Percentiles rank a stretch among this genome's conserved stretches.
Conservation (phyloP, 2,797 vertebrate species). For the Myioborus miniatus region DNA sequence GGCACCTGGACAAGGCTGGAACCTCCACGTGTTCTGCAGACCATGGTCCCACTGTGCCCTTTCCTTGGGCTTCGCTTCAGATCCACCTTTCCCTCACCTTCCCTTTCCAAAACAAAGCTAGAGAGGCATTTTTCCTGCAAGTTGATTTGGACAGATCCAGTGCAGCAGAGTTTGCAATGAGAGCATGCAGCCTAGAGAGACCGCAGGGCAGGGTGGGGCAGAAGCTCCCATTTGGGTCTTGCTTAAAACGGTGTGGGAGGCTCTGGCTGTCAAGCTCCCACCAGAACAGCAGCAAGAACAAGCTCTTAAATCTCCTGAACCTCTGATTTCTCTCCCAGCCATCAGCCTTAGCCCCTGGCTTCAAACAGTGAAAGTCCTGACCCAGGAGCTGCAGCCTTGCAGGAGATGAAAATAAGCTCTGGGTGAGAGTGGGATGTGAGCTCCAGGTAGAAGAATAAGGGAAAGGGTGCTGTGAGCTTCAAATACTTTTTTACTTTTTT, state of each 20-base stretch:
- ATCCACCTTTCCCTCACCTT: not conserved
- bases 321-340: not conserved
- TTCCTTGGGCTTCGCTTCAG: not conserved
- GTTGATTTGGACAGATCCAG: not conserved
- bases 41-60: rapidly evolving
- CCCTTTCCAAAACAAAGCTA: not conserved
- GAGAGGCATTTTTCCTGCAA: not conserved
- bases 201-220: not conserved
- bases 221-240: not conserved
- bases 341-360: not conserved
- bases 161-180: not conserved
- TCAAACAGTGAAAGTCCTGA: not conserved
- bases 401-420: not conserved
- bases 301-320: not conserved
- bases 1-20: not conserved
- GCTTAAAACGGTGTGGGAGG: not conserved
- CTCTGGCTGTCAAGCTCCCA: not conserved
- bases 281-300: not conserved
- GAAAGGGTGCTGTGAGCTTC: not conserved
- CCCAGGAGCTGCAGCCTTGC: not conserved
- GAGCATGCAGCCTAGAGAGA: not conserved
- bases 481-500: not conserved
- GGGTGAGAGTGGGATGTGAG: not conserved
- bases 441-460: not conserved
- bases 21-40: not conserved